These are phyloP conservation scores for Oreochromis niloticus DNA, from an alignment of 2,113 vertebrate genomes.

Conservation along the genomic window DNA sequence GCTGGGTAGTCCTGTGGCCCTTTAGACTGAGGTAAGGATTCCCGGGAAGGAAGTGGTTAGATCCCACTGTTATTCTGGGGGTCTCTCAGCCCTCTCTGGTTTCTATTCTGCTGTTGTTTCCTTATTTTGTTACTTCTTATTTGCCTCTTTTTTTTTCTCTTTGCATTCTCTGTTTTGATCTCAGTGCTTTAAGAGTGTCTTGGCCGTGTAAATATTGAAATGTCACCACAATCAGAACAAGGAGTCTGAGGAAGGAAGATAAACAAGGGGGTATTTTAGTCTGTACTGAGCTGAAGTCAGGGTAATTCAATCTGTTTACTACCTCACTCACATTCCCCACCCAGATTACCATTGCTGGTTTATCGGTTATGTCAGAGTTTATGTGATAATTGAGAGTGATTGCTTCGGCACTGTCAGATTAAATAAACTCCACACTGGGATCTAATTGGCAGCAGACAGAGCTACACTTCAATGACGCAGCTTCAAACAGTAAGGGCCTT, in stretches of 20 bases:
- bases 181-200: not conserved
- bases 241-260: not conserved
- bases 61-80: conserved; percentile 64
- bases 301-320: conserved; percentile 44
- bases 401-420: conserved; percentile 63
- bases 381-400: conserved; percentile 70
- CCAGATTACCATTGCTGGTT: conserved; percentile 48
- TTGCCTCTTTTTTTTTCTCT: not conserved
- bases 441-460: conserved; percentile 70
- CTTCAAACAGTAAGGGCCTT: conserved; percentile 38
- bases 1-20: conserved; percentile 52
- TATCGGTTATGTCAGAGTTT: conserved; percentile 64
- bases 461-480: conserved; percentile 49
- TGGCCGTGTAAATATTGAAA: conserved; percentile 35
- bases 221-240: conserved; percentile 3
- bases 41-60: conserved; percentile 71
- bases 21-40: conserved; percentile 67
- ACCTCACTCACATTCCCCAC: conserved; percentile 1
- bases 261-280: conserved; percentile 29
- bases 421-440: conserved; percentile 64
- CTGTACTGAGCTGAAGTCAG: not conserved
- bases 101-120: conserved; percentile 26
- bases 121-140: not conserved
- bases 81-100: conserved; percentile 49
- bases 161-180: conserved; percentile 19